phyloP scores from a whole-genome alignment of 2,888 invertebrate species.

The Helleia helle region DNA sequence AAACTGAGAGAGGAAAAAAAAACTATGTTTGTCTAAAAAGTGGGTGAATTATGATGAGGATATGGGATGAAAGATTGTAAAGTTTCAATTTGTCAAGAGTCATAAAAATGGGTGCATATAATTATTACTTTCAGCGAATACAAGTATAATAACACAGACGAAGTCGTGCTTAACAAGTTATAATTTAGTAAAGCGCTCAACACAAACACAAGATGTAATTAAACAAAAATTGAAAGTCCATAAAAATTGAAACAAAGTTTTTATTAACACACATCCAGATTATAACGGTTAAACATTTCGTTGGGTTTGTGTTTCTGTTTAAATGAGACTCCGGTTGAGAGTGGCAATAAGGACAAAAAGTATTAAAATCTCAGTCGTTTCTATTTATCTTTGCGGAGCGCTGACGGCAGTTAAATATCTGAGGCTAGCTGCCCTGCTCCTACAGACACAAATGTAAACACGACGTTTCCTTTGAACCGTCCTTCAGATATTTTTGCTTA shows the following conservation, averaged over 20 bases:
- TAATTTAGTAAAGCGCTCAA: background rate
- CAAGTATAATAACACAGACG: too few relatives aligned
- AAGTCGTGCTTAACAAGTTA: too few relatives aligned
- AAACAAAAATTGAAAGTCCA: slow-evolving; percentile 3
- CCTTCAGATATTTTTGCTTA: slow-evolving; percentile 37
- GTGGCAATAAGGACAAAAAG: slow-evolving; percentile 44
- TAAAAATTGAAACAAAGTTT: too few relatives aligned
- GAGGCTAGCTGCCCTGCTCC: slow-evolving; percentile 39
- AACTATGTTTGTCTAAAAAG: too few relatives aligned
- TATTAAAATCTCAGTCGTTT: slow-evolving; percentile 58
- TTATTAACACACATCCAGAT: slow-evolving; percentile 7
- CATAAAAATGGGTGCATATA: too few relatives aligned
- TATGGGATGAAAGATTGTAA: too few relatives aligned
- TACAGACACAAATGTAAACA: slow-evolving; percentile 60
- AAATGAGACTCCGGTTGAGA: slow-evolving; percentile 16
- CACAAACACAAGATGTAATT: background rate
- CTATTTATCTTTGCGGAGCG: slow-evolving; percentile 59
- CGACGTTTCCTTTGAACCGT: slow-evolving; percentile 52
- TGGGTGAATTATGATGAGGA: too few relatives aligned
- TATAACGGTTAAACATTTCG: slow-evolving; percentile 10
- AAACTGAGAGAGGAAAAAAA: too few relatives aligned
- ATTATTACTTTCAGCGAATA: too few relatives aligned
- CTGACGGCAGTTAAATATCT: slow-evolving; percentile 60
- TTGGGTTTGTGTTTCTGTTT: slow-evolving; percentile 13
- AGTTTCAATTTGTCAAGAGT: too few relatives aligned